Evolutionary conservation across 1,140 invertebrate species (phyloP).

Genomic region (Eupristina koningsbergeri): DNA sequence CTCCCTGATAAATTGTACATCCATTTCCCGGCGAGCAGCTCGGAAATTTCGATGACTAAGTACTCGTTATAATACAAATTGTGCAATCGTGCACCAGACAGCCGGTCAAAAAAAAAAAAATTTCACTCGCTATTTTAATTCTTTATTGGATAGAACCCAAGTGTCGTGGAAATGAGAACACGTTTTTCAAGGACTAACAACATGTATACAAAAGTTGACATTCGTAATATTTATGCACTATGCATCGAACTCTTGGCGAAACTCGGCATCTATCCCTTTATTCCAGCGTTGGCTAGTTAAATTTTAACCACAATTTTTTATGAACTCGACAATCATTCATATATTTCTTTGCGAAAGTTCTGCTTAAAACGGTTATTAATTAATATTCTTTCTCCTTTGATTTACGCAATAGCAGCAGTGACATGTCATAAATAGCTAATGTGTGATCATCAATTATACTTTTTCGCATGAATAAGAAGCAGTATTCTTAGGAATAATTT

Average conservation of each 20-base stretch:
- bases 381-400: background rate
- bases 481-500: too few species aligned
- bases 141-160: background rate
- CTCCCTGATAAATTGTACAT: constrained; percentile 53
- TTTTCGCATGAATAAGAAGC: background rate
- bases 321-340: too few species aligned
- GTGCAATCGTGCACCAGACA: background rate
- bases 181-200: background rate
- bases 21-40: constrained; percentile 37
- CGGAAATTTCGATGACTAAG: constrained; percentile 32
- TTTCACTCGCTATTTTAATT: background rate
- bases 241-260: too few species aligned
- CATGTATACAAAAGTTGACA: too few species aligned
- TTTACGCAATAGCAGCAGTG: background rate
- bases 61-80: background rate
- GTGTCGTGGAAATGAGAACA: background rate
- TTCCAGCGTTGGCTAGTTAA: too few species aligned
- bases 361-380: background rate
- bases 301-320: too few species aligned
- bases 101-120: background rate
- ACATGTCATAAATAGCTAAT: background rate
- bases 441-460: background rate
- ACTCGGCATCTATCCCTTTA: too few species aligned
- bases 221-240: too few species aligned
- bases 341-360: background rate